Evolutionary conservation across 1,140 invertebrate species (phyloP).

Genomic region (Drosophila ironensis): DNA sequence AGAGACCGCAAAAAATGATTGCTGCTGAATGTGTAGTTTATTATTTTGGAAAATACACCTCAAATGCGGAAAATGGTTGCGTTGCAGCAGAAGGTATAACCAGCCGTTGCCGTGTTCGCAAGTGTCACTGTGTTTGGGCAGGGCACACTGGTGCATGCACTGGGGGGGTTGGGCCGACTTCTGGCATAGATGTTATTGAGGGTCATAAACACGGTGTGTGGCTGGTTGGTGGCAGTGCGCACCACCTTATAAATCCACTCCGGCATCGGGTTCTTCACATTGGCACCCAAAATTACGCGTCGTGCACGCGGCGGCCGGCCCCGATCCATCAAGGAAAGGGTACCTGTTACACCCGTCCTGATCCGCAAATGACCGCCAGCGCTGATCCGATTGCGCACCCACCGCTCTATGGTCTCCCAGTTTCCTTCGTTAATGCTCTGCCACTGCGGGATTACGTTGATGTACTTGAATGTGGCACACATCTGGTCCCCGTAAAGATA

Average conservation of each 20-base stretch:
- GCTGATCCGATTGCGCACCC: slow-evolving; percentile 20
- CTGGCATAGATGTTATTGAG: slow-evolving; percentile 40
- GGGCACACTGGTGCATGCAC: slow-evolving; percentile 5
- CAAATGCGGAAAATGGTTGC: slow-evolving; percentile 17
- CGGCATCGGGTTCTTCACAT: slow-evolving; percentile 29
- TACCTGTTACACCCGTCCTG: slow-evolving; percentile 26
- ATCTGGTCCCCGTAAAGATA: slow-evolving; percentile 36
- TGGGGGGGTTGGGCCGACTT: slow-evolving; percentile 1
- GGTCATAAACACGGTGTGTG: slow-evolving; percentile 31
- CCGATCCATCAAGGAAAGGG: not conserved
- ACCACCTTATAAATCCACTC: slow-evolving; percentile 44
- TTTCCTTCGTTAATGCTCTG: slow-evolving; percentile 82
- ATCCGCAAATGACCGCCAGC: slow-evolving; percentile 1
- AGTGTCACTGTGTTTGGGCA: slow-evolving; percentile 30
- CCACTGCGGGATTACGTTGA: slow-evolving; percentile 83
- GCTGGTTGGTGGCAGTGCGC: not conserved
- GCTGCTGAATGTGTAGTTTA: not conserved
- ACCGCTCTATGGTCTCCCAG: slow-evolving; percentile 79
- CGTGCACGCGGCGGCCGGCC: not conserved
- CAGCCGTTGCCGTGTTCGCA: slow-evolving; percentile 17
- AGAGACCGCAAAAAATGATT: not conserved
- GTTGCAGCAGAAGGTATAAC: slow-evolving; percentile 44
- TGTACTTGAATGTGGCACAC: slow-evolving; percentile 80
- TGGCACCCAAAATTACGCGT: slow-evolving; percentile 8
- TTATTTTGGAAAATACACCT: not conserved